phyloP scores from a whole-genome alignment of 2,113 vertebrate species.

The Hypomesus transpacificus region DNA sequence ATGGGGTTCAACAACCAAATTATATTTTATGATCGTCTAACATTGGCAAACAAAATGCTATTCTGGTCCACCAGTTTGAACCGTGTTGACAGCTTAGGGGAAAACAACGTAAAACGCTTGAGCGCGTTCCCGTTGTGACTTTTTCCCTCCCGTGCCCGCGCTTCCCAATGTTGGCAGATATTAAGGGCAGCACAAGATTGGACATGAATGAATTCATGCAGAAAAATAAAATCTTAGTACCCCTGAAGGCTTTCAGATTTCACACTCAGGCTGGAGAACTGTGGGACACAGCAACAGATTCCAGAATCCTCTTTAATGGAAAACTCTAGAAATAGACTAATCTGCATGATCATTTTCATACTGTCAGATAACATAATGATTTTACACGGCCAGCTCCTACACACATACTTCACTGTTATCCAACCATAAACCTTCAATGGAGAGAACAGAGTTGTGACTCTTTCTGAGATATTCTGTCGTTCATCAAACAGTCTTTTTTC shows the following conservation, averaged over 20 bases:
- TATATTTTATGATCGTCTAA: background rate
- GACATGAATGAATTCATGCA: conserved; percentile 44
- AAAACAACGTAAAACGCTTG: conserved; percentile 13
- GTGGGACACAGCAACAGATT: conserved; percentile 42
- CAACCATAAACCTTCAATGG: no score
- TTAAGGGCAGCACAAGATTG: conserved; percentile 20
- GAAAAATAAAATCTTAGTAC: conserved; percentile 21
- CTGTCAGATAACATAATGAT: conserved; percentile 53
- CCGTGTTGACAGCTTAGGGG: conserved; percentile 15
- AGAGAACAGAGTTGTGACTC: no score
- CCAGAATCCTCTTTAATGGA: conserved; percentile 51
- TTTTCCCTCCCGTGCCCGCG: conserved; percentile 20
- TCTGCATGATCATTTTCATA: conserved; percentile 58
- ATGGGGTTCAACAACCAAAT: no score
- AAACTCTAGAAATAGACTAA: conserved; percentile 43
- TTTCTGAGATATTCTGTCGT: no score
- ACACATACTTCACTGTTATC: background rate
- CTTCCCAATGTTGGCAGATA: conserved; percentile 30
- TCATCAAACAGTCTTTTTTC: conserved; percentile 49
- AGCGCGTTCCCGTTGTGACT: conserved; percentile 18
- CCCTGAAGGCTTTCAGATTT: conserved; percentile 21
- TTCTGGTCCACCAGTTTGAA: conserved; percentile 18
- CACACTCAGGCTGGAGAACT: conserved; percentile 43
- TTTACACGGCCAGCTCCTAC: background rate
- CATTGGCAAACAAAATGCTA: conserved; percentile 28